These are phyloP conservation scores for Nautilus pompilius DNA, from an alignment of 1,140 invertebrate genomes.

Conservation along the genomic window DNA sequence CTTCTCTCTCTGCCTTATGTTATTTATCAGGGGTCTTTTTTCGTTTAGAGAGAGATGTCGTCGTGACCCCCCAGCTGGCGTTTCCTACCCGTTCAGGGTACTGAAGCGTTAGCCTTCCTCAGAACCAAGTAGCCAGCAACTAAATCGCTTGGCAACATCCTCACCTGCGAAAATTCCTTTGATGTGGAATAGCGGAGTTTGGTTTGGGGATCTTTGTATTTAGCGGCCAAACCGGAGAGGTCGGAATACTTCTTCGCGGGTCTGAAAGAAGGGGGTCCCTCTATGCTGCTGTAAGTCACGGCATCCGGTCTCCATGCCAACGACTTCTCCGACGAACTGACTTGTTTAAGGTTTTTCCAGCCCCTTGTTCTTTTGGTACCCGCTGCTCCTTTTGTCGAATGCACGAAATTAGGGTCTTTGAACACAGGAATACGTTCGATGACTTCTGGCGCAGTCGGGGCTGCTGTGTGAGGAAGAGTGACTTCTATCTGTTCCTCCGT, in stretches of 20 bases:
- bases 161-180: conserved; percentile 81
- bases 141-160: conserved; percentile 84
- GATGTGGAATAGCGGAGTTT: conserved; percentile 79
- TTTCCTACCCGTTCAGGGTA: background rate
- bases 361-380: conserved; percentile 45
- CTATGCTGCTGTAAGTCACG: conserved; percentile 62
- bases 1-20: too few species aligned
- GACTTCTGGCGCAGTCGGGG: conserved; percentile 2
- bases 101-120: conserved; percentile 66
- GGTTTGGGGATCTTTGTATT: conserved; percentile 86
- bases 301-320: conserved; percentile 39
- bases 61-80: too few species aligned
- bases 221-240: conserved; percentile 79
- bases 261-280: conserved; percentile 85
- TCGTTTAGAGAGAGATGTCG: too few species aligned
- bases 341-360: conserved; percentile 54
- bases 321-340: conserved; percentile 39
- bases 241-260: conserved; percentile 93
- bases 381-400: conserved; percentile 45
- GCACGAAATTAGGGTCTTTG: conserved; percentile 54
- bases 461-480: too few species aligned
- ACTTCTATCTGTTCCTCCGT: too few species aligned
- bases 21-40: too few species aligned
- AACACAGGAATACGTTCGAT: conserved; percentile 43
- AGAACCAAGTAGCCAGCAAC: conserved; percentile 82